Base-by-base conservation (phyloP, 2,113 vertebrate species). In the Myxocyprinus asiaticus region DNA sequence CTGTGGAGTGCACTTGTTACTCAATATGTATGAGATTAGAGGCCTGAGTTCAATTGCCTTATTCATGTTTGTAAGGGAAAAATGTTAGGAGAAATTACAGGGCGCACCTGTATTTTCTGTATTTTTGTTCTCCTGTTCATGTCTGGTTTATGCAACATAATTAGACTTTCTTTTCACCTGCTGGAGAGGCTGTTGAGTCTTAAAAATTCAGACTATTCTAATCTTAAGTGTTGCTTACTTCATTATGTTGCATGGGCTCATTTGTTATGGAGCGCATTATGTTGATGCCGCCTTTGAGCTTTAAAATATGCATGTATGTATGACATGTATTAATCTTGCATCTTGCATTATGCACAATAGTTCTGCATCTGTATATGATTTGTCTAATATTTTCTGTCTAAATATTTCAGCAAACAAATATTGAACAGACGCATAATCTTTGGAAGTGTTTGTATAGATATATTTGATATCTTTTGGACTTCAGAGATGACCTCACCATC, bases 41-140 rank as follows among this genome's bases (percentile, higher is more conserved):
- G 84, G 88, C 64, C 68, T 2, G 47, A 72, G 84, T 77, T 81
- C 69, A 76, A 71, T 66, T 82, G 84, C 81, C 81, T 87, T 90
- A 87, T 90, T 90, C 84, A 79, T 87, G 88, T 88, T 88, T 77
- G 84, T 78, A 81, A 82, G 87, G 80, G 76, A 89, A 73, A 84
- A 78, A 86, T 86, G 86, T 89, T 87, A 86, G 81, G 67, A 17
- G 82, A 87, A 88, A 92, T 92, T 91, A 89, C 67, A 72, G 85
- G 67, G 80, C 67, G 64, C 70, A 47, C 68, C 42, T 53, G 11
- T 59, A 50, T 33, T 53, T 72, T 70, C 15, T 0, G 8, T 63
- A 64, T 59, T 64, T 76, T 76, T 81, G 56, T 84, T 75, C 69
- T 55, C 15, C 44, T 59, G 45, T 73, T 78, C 42, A 14, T 47